Conservation (phyloP, 2,888 invertebrate genomes). For the Barypeithes pellucidus region DNA sequence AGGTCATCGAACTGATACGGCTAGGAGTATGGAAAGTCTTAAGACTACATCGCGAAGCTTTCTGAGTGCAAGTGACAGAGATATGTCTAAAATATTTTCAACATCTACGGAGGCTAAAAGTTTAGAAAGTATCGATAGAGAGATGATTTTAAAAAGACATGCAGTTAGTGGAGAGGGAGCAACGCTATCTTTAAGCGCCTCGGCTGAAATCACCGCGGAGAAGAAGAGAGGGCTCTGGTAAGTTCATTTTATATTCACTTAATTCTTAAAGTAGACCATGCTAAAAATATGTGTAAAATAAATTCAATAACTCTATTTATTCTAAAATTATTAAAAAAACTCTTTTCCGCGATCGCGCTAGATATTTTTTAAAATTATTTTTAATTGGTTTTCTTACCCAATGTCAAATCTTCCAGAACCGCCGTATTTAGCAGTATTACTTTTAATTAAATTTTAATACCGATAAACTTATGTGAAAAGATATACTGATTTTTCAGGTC, state of each 20-base stretch:
- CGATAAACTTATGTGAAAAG: too few species aligned
- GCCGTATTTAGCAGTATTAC: too few species aligned
- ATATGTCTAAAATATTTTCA: slow-evolving; percentile 73
- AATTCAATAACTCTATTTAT: too few species aligned
- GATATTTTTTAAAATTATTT: too few species aligned
- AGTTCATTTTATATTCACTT: slow-evolving; percentile 25
- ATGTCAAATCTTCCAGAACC: too few species aligned
- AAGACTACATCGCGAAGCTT: slow-evolving; percentile 74
- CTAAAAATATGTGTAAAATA: too few species aligned
- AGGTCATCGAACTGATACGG: slow-evolving; percentile 73
- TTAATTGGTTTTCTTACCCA: neutral
- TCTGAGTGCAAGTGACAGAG: slow-evolving; percentile 79
- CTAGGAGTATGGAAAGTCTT: slow-evolving; percentile 82
- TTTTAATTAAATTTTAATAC: too few species aligned
- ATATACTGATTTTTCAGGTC: slow-evolving; percentile 66
- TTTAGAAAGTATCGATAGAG: slow-evolving; percentile 75
- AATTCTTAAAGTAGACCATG: too few species aligned
- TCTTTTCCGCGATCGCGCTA: too few species aligned
- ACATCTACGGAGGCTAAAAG: slow-evolving; percentile 76
- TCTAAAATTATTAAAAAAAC: too few species aligned
- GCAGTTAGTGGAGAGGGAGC: slow-evolving; percentile 77
- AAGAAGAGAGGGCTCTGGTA: slow-evolving; percentile 77
- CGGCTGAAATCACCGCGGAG: slow-evolving; percentile 75
- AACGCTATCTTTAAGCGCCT: slow-evolving; percentile 65
- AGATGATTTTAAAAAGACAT: slow-evolving; percentile 74